A percentile compares a stretch with the other conserved stretches of the same genome.
Conservation (phyloP, 2,888 invertebrate species). For the Cerastoderma edule region DNA sequence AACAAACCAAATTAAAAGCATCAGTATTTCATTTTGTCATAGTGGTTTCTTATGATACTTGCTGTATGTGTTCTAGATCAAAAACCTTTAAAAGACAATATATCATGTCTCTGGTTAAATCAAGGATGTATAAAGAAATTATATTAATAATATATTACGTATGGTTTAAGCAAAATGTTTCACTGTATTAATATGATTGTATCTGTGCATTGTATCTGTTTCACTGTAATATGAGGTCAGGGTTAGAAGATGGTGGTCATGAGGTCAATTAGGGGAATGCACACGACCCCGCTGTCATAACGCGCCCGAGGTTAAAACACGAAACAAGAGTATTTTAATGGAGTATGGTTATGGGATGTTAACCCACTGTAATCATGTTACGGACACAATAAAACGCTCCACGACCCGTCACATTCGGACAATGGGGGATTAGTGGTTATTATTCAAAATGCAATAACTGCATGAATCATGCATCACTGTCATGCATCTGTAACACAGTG, state of each 20-base stretch:
- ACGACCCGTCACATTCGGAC: conserved; percentile 46
- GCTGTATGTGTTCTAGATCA: no score
- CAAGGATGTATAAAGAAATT: no score
- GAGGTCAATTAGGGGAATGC: conserved; percentile 46
- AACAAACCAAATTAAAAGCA: no score
- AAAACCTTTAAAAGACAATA: no score
- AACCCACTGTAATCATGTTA: conserved; percentile 44
- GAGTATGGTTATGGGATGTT: conserved; percentile 27
- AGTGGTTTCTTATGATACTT: no score
- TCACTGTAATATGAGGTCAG: conserved; percentile 35
- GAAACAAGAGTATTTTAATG: conserved; percentile 23
- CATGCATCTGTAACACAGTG: conserved; percentile 47
- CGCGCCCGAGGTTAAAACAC: conserved; percentile 47
- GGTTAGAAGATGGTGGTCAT: conserved; percentile 57
- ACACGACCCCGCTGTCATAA: conserved; percentile 50
- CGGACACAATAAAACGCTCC: conserved; percentile 19
- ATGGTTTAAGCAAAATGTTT: no score
- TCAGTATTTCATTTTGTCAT: no score
- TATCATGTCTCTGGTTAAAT: no score
- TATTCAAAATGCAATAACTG: conserved; percentile 52
- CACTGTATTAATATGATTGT: no score
- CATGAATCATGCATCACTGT: conserved; percentile 53
- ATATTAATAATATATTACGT: no score
- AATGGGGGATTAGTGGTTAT: conserved; percentile 40
- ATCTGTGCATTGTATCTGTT: no score